These are phyloP conservation scores for Ramphastos sulfuratus DNA, from an alignment of 2,113 vertebrate genomes.

Conservation along the genomic window DNA sequence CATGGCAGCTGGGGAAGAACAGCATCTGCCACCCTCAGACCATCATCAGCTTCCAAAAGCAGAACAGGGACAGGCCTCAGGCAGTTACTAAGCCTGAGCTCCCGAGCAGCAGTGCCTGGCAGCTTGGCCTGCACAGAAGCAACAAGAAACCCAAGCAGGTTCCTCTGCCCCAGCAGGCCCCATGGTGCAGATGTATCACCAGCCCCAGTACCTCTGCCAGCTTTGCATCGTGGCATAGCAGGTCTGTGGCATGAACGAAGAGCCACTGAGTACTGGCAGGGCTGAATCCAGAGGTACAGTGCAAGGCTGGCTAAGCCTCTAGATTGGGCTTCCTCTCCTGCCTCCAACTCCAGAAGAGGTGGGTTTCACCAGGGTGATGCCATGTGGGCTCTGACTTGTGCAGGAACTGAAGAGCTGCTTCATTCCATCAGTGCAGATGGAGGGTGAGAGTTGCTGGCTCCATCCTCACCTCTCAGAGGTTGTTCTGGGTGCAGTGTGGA, in stretches of 20 bases:
- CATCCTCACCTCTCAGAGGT: background rate
- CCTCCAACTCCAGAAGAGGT: background rate
- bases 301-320: background rate
- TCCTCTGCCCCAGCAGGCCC: background rate
- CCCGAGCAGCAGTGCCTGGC: background rate
- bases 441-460: background rate
- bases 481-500: background rate
- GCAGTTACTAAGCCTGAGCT: background rate
- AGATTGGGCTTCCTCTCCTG: background rate
- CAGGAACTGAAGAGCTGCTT: background rate
- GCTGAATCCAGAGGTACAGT: background rate
- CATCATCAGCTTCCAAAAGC: background rate
- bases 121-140: background rate
- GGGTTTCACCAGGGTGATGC: background rate
- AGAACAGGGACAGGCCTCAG: background rate
- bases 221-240: fast-evolving
- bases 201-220: background rate
- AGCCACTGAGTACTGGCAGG: background rate
- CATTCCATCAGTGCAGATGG: fast-evolving
- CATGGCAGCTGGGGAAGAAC: background rate
- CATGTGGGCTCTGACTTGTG: background rate
- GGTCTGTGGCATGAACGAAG: background rate
- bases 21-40: background rate
- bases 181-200: background rate
- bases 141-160: background rate